phyloP scores from a whole-genome alignment of 2,797 vertebrate genomes.

The Platalea minor region DNA sequence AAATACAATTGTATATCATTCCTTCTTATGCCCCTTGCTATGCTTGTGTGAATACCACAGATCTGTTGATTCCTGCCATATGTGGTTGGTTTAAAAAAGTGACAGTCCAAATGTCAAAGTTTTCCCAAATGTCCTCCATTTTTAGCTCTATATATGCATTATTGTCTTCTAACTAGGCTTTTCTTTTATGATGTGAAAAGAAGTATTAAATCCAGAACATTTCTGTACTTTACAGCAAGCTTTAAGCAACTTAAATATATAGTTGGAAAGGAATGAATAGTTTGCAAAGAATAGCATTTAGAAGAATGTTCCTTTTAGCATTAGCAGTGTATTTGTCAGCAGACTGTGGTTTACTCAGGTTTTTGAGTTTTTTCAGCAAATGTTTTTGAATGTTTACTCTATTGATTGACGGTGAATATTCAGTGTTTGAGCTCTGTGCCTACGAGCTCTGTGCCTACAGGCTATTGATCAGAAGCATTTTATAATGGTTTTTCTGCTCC shows the following conservation, averaged over 20 bases:
- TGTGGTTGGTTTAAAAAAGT: background rate
- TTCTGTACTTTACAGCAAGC: background rate
- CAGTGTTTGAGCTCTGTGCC: background rate
- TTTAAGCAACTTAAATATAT: background rate
- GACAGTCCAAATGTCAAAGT: background rate
- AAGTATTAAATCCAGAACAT: background rate
- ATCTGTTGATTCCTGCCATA: background rate
- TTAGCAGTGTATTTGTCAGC: background rate
- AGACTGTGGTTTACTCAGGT: background rate
- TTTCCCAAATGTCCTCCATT: background rate
- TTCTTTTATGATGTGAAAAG: background rate
- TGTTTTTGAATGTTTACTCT: conserved; percentile 1
- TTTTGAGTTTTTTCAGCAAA: background rate
- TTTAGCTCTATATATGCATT: background rate
- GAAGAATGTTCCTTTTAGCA: background rate
- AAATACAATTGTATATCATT: background rate
- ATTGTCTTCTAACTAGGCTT: background rate
- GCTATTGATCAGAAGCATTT: conserved; percentile 38
- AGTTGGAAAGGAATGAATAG: background rate
- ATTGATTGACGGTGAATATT: conserved; percentile 15
- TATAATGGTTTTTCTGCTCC: background rate
- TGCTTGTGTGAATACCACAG: background rate
- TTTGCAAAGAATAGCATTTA: background rate
- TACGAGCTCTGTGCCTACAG: background rate
- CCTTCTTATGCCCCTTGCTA: background rate